Evolutionary conservation across 23 tunicate genomes (phyloP), one percentile per base, ranked within the genome.

Genomic region (Ciona savignyi): DNA sequence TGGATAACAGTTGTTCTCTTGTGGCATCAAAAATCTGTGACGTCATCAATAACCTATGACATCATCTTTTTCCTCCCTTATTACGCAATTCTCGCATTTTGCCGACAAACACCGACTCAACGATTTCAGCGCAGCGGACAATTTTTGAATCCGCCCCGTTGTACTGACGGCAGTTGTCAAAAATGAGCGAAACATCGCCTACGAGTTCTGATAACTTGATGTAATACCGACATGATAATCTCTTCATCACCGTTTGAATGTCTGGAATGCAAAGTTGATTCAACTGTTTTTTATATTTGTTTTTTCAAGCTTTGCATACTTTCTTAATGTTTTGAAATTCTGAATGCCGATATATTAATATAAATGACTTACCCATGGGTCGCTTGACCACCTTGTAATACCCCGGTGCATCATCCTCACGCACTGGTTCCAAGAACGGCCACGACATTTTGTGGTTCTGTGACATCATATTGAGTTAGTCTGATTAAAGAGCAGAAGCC

Each of bases 401-500:
- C 35, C 79, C 79, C 3, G 97, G 97, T 1, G 89, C 97, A 73
- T 91, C 97, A 4, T 29, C 34, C 60, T 75, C 83, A 24, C 86
- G 73, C 32, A 91, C 97, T 3, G 97, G 97, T 30, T 91, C 86
- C 35, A 81, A 77, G 29, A 91, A 91, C 30, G 97, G 97, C 97
- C 97, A 91, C 0, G 97, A 81, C 91, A 85, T 91, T 62, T 91
- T 91, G 83, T 91, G 97, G 65, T 71, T 72, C 91, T 91, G 77
- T 26, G 69, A 80, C 29, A 30, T 29, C 32, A 74, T 24, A 42
- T 6, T 42, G 15, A 6, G 15, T 9, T 42, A 6, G 15, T 42
- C 11, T 42, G 56, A 42, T 42, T n/a, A n/a, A n/a, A n/a, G n/a
- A n/a, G n/a, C n/a, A n/a, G n/a, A n/a, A n/a, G n/a, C n/a, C n/a